A percentile compares a stretch with the other conserved stretches of the same genome.
phyloP scores from a whole-genome alignment of 2,888 invertebrate species.

The Dynastes maya region DNA sequence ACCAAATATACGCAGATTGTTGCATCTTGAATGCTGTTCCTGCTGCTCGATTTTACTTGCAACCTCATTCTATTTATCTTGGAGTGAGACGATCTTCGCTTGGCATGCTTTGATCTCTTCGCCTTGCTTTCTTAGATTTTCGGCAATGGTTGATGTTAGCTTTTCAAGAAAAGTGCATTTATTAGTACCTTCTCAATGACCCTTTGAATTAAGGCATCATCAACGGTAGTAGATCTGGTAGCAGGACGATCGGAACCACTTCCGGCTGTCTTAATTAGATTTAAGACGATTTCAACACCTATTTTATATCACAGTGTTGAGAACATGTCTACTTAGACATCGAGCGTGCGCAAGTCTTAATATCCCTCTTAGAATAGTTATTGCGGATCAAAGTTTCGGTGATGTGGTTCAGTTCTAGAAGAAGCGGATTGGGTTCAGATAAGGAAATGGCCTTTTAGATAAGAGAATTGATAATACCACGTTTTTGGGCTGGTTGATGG shows the following conservation, averaged over 20 bases:
- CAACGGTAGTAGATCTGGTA: not conserved
- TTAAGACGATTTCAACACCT: too few species aligned
- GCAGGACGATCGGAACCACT: not conserved
- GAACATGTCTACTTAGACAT: not conserved
- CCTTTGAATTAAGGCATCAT: not conserved
- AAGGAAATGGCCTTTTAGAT: too few species aligned
- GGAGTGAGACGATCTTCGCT: not conserved
- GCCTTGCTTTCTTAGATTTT: not conserved
- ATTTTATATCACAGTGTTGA: too few species aligned
- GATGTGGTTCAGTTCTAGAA: too few species aligned
- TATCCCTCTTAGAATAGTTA: too few species aligned
- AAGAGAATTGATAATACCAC: too few species aligned
- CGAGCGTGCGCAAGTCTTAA: too few species aligned
- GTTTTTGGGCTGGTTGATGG: too few species aligned
- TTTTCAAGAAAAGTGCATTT: not conserved
- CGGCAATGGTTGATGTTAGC: not conserved
- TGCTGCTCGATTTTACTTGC: not conserved
- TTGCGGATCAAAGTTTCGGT: too few species aligned
- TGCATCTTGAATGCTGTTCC: conserved; percentile 15
- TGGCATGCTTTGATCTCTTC: not conserved
- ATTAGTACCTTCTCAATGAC: not conserved
- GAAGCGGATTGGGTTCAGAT: too few species aligned
- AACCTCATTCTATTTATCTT: not conserved
- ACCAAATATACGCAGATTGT: conserved; percentile 18
- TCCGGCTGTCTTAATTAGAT: too few species aligned